phyloP scores from a whole-genome alignment of 2,797 vertebrate genomes.

The Choloepus didactylus region DNA sequence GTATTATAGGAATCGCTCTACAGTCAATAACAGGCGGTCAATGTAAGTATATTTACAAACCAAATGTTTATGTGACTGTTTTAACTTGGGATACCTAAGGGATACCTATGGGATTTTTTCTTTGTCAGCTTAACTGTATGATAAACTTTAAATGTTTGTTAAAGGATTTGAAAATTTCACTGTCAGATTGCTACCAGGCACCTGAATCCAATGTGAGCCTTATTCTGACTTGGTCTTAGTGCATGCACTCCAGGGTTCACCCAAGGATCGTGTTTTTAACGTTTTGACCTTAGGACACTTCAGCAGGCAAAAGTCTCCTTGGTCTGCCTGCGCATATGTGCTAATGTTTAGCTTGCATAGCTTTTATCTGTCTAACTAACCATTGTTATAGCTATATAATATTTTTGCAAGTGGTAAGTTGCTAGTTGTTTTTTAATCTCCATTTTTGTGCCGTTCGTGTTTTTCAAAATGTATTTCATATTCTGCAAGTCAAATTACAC shows the following conservation, averaged over 20 bases:
- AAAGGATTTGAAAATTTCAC: constrained; percentile 36
- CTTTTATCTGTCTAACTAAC: constrained; percentile 36
- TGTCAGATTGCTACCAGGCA: neutral
- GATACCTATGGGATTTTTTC: neutral
- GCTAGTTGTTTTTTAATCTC: neutral
- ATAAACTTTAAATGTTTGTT: neutral
- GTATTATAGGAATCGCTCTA: constrained; percentile 77
- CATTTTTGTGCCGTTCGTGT: neutral
- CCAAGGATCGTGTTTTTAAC: neutral
- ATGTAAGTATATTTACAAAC: constrained; percentile 78
- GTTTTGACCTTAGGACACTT: constrained; percentile 20
- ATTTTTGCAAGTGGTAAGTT: constrained; percentile 7
- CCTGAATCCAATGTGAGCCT: constrained; percentile 2
- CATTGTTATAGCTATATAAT: neutral
- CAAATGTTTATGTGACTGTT: constrained; percentile 49
- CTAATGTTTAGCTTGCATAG: neutral
- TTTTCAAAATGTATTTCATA: constrained; percentile 31
- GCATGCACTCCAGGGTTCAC: neutral
- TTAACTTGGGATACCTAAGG: constrained; percentile 22
- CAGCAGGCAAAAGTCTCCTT: neutral
- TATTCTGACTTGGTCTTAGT: neutral
- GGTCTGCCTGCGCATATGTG: neutral
- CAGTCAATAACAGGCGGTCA: constrained; percentile 79
- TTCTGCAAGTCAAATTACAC: constrained; percentile 29
- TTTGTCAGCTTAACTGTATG: constrained; percentile 43